Evolutionary conservation across 2,797 vertebrate genomes (phyloP).

Genomic region (Eulemur mongoz): DNA sequence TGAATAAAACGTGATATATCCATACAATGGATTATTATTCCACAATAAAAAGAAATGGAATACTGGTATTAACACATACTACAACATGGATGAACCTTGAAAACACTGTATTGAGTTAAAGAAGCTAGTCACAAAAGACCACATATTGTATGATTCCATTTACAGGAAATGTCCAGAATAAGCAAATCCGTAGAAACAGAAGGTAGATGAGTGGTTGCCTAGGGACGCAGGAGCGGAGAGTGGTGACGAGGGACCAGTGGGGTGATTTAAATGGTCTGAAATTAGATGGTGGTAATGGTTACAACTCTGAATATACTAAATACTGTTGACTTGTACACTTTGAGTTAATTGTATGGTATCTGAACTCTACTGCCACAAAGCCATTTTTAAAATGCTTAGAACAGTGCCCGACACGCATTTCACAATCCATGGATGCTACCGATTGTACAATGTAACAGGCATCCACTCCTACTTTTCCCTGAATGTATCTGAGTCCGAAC

Average conservation of each 20-base stretch:
- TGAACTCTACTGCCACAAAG: not conserved
- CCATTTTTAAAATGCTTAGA: not conserved
- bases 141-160: not conserved
- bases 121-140: not conserved
- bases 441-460: not conserved
- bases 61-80: not conserved
- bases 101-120: not conserved
- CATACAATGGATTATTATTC: too few relatives aligned
- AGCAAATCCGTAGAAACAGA: not conserved
- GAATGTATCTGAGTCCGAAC: not conserved
- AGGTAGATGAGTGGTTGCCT: not conserved
- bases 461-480: not conserved
- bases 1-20: too few relatives aligned
- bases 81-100: not conserved
- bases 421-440: not conserved
- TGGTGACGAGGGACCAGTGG: not conserved
- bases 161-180: not conserved
- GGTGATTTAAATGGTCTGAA: not conserved
- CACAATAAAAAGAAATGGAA: not conserved
- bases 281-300: not conserved
- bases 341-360: not conserved
- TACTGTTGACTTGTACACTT: not conserved
- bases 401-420: not conserved
- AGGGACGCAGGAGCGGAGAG: not conserved
- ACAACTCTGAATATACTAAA: not conserved